Evolutionary conservation across 2,113 vertebrate genomes (phyloP).

Genomic region (Petromus typicus): DNA sequence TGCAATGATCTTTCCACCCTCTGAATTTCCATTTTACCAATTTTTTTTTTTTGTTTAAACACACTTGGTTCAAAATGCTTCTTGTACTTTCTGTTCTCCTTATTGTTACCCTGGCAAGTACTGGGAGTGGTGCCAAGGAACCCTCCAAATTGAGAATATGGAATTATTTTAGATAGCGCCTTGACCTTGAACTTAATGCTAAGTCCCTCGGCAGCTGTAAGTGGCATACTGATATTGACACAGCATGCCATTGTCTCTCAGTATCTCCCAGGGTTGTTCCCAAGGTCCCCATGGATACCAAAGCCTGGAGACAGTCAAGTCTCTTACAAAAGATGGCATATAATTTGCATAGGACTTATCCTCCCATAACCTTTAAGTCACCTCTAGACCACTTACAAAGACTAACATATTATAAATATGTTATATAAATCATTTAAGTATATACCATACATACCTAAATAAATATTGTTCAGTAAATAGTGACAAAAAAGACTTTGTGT

Average conservation of each 20-base stretch:
- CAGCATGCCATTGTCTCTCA: not conserved
- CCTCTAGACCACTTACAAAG: not conserved
- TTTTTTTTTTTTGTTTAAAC: conserved; percentile 32
- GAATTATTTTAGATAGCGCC: conserved; percentile 14
- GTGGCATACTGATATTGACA: not conserved
- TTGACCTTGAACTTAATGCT: conserved; percentile 54
- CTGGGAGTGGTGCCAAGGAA: conserved; percentile 22
- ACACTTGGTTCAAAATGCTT: not conserved
- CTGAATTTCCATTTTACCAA: not conserved
- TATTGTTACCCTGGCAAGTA: not conserved
- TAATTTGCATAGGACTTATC: not conserved
- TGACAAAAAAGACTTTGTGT: not conserved
- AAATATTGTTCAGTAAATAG: not conserved
- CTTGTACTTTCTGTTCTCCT: conserved; percentile 12
- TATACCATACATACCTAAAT: no score
- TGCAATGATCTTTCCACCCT: not conserved
- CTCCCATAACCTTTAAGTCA: not conserved
- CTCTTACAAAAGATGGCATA: not conserved
- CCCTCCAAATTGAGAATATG: conserved; percentile 10
- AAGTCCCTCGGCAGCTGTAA: conserved; percentile 30
- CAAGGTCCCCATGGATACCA: not conserved
- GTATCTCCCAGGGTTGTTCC: not conserved
- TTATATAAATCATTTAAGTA: not conserved
- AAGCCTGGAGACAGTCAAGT: not conserved
- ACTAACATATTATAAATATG: not conserved